These are phyloP conservation scores for Mallotus villosus DNA, from an alignment of 2,797 vertebrate species.

Conservation along the genomic window DNA sequence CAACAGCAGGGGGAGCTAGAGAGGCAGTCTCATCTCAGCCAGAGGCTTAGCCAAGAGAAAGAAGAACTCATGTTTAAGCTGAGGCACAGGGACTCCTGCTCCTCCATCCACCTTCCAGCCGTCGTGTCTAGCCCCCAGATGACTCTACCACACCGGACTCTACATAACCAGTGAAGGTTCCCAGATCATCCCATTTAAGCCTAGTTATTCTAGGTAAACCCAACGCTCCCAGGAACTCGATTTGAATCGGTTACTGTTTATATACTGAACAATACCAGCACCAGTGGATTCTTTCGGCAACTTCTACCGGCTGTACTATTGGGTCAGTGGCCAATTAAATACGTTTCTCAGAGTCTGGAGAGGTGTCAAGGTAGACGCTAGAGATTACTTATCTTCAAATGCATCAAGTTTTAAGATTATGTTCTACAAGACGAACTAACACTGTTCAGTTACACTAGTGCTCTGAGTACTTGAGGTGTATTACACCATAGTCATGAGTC, in stretches of 20 bases:
- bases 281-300: not conserved
- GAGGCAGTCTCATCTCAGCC: slow-evolving; percentile 74
- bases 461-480: no score
- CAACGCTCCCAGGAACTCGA: not conserved
- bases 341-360: no score
- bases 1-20: slow-evolving; percentile 77
- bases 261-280: not conserved
- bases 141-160: not conserved
- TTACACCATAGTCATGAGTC: no score
- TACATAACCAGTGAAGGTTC: not conserved
- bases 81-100: slow-evolving; percentile 70
- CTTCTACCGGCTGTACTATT: not conserved
- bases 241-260: not conserved
- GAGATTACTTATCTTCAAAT: no score
- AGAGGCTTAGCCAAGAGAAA: slow-evolving; percentile 82
- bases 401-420: no score
- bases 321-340: not conserved
- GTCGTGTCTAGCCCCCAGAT: slow-evolving; percentile 12
- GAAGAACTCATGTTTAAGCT: slow-evolving; percentile 89
- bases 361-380: no score
- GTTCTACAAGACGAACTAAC: no score
- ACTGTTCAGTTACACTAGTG: no score
- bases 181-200: no score
- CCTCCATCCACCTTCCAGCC: slow-evolving; percentile 67
- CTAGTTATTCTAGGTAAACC: no score